Percentiles rank a stretch among this genome's conserved stretches.
Conservation (phyloP, 2,113 vertebrate genomes). For the Laticauda laticaudata region DNA sequence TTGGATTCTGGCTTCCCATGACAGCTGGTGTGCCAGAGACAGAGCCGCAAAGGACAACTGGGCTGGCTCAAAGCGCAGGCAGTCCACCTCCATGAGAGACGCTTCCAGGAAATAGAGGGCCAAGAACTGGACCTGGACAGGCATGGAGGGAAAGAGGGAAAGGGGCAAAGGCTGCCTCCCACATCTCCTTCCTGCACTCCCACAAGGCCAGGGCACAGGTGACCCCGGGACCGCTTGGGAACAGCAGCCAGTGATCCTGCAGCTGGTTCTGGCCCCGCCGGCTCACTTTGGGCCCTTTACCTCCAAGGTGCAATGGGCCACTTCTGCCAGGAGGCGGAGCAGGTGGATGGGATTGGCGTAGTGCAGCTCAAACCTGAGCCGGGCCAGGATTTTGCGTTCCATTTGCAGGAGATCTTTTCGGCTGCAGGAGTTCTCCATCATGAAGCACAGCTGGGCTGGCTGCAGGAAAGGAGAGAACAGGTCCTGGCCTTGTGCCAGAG, state of each 20-base stretch:
- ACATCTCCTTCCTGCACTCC: not conserved
- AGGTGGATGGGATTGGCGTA: conserved; percentile 76
- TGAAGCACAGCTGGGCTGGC: conserved; percentile 80
- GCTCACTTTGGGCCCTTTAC: conserved; percentile 43
- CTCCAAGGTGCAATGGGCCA: conserved; percentile 71
- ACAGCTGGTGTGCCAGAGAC: conserved; percentile 72
- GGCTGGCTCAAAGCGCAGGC: conserved; percentile 72
- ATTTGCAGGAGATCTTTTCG: conserved; percentile 77
- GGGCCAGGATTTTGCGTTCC: conserved; percentile 77
- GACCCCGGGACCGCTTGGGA: not conserved
- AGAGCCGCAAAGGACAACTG: conserved; percentile 79
- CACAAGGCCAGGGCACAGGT: not conserved
- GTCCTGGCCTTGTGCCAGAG: no score
- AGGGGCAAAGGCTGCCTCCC: no score
- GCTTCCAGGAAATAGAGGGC: conserved; percentile 85
- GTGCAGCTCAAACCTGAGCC: conserved; percentile 77
- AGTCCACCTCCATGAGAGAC: conserved; percentile 77
- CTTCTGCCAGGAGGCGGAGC: conserved; percentile 70
- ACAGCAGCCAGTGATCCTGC: not conserved
- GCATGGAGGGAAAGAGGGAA: rapidly evolving
- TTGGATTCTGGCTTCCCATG: conserved; percentile 59
- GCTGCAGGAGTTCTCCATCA: conserved; percentile 81
- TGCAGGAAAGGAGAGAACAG: conserved; percentile 34
- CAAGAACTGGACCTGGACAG: conserved; percentile 72
- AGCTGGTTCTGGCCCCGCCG: not conserved